Evolutionary conservation across 2,113 vertebrate species (phyloP).

Genomic region (Blennius ocellaris): DNA sequence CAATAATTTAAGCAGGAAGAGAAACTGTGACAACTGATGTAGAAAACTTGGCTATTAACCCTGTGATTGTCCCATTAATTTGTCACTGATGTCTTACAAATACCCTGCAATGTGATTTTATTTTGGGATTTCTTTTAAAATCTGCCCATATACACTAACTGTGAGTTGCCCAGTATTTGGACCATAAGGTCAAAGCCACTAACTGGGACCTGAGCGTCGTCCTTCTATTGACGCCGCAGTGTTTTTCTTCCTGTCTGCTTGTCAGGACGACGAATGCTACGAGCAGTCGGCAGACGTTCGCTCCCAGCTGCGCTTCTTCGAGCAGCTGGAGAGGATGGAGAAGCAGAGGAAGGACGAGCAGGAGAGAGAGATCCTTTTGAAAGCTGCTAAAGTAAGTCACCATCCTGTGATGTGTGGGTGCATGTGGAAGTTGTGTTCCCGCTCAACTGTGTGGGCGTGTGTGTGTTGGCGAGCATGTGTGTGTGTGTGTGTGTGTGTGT

Average conservation of each 20-base stretch:
- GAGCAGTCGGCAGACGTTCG: slow-evolving; percentile 89
- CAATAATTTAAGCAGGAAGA: too few relatives aligned
- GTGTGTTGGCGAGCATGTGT: too few relatives aligned
- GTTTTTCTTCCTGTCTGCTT: slow-evolving; percentile 34
- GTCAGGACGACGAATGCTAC: slow-evolving; percentile 87
- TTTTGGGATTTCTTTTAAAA: background rate
- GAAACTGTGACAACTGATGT: too few relatives aligned
- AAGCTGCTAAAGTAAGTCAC: slow-evolving; percentile 88
- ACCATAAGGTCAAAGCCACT: background rate
- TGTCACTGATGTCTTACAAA: background rate
- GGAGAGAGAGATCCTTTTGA: slow-evolving; percentile 90
- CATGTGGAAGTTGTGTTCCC: slow-evolving; percentile 29
- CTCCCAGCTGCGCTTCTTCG: slow-evolving; percentile 90
- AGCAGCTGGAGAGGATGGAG: slow-evolving; percentile 90
- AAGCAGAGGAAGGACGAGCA: slow-evolving; percentile 92
- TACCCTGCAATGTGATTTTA: background rate
- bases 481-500: slow-evolving; percentile 30
- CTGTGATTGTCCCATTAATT: background rate
- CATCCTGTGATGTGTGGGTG: slow-evolving; percentile 7
- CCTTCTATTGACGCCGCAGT: slow-evolving; percentile 14
- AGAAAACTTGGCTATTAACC: too few relatives aligned
- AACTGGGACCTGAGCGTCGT: background rate
- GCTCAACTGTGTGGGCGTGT: slow-evolving; percentile 50
- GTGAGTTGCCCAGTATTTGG: background rate
- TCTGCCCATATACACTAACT: background rate